Base-by-base conservation (phyloP, 2,113 vertebrate genomes). In the Malurus alboscapulatus region DNA sequence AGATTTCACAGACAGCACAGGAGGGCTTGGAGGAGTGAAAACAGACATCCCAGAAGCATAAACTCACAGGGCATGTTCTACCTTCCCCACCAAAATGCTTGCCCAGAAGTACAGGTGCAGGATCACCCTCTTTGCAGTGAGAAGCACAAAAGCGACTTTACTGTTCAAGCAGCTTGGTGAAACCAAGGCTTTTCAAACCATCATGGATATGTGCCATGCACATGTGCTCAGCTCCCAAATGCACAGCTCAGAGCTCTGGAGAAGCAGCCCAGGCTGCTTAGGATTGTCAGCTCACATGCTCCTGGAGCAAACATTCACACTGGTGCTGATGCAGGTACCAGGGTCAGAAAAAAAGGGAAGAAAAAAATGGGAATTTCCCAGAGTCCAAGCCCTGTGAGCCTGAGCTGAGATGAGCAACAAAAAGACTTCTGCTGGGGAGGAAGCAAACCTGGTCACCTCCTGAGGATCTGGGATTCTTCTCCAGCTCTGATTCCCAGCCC, bases 181-280 rank as follows among this genome's bases (percentile, higher is more conserved):
- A 92, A 87, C 65, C 87, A 78, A 67, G 68, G 63, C 65, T 91
- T 92, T n/a, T 44, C 74, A 75, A 89, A 75, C 68, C 36, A 40
- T 21, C 58, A 87, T 27, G 73, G 74, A 5, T 73, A 30, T 26
- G 58, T 36, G 59, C 30, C 65, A 63, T n/a, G 73, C 54, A 47
- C 4, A 7, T 40, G 65, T 3, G 8, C 44, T 84, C 6, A 3
- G 73, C 65, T 75, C 72, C 8, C 5, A 84, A 15, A 57, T 54
- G 72, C n/a, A 17, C 69, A 84, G 88, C 71, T 53, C 71, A 83
- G 75, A 85, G 75, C 67, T 76, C 71, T 53, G 67, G 50, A 78
- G 53, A 92, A 76, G 88, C 14, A 27, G 53, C 36, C 76, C 0
- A 2, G 61, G 48, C n/a, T 72, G 48, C 24, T 93, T 12, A 0